phyloP scores from a whole-genome alignment of 2,797 vertebrate genomes.

The Phoebastria nigripes region DNA sequence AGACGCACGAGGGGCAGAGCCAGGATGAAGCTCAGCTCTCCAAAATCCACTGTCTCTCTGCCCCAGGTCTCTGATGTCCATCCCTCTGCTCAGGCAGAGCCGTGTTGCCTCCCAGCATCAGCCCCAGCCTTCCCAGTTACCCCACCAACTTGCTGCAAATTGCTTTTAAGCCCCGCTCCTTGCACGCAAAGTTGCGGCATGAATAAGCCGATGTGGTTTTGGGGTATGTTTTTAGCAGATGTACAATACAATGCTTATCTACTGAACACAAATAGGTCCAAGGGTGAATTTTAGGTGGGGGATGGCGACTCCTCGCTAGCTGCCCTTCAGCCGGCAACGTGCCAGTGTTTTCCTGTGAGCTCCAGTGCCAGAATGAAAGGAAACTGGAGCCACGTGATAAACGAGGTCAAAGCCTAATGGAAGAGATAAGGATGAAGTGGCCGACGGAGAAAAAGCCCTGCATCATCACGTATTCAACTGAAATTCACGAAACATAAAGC shows the following conservation, averaged over 20 bases:
- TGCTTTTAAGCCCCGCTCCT: not conserved
- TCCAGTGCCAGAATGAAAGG: not conserved
- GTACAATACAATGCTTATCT: rapidly evolving
- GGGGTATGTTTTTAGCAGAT: not conserved
- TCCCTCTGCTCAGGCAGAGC: not conserved
- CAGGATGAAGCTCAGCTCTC: not conserved
- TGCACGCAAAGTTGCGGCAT: rapidly evolving
- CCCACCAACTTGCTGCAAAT: not conserved
- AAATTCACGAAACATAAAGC: not conserved
- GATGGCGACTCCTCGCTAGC: not conserved
- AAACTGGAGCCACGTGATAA: not conserved
- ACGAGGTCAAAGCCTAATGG: not conserved
- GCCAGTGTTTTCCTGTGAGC: not conserved
- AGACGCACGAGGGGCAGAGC: not conserved
- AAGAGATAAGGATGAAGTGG: not conserved
- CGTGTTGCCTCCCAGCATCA: not conserved
- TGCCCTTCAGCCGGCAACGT: not conserved
- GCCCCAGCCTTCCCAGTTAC: not conserved
- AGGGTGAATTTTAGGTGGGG: not conserved
- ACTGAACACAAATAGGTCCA: not conserved
- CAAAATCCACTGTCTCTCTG: not conserved
- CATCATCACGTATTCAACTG: not conserved
- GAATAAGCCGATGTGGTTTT: rapidly evolving
- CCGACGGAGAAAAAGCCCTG: not conserved
- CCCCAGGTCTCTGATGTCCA: not conserved